These are phyloP conservation scores for Fistularia tabacaria DNA, from an alignment of 2,797 vertebrate genomes.

Conservation along the genomic window DNA sequence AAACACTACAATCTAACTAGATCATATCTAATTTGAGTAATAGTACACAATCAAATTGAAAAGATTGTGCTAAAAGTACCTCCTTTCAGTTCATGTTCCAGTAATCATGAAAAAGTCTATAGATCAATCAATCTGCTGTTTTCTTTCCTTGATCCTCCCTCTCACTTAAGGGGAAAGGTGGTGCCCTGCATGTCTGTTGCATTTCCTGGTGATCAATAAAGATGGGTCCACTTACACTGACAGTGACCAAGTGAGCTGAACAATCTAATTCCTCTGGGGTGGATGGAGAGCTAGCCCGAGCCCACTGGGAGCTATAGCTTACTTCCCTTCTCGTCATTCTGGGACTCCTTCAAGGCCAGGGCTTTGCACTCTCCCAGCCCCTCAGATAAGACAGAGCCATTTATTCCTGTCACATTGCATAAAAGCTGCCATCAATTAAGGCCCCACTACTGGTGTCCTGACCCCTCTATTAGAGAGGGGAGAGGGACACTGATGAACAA, in stretches of 20 bases:
- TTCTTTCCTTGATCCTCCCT: slow-evolving; percentile 13
- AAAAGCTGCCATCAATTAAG: slow-evolving; percentile 72
- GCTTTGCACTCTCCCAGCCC: slow-evolving; percentile 26
- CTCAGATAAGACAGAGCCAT: slow-evolving; percentile 62
- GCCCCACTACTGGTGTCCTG: slow-evolving; percentile 53
- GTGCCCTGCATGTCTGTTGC: slow-evolving; percentile 14
- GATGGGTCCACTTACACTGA: slow-evolving; percentile 47
- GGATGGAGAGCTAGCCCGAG: slow-evolving; percentile 32
- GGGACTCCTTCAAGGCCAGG: slow-evolving; percentile 46
- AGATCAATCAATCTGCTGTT: slow-evolving; percentile 12
- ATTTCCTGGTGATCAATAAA: slow-evolving; percentile 55
- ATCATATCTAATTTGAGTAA: no score
- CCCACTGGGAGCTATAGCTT: slow-evolving; percentile 55
- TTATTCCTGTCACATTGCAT: slow-evolving; percentile 69
- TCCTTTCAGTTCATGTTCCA: neutral
- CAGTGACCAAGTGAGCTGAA: slow-evolving; percentile 40
- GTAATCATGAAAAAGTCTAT: slow-evolving; percentile 12
- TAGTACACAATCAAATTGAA: neutral
- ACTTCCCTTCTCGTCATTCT: slow-evolving; percentile 51
- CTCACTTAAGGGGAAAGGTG: slow-evolving; percentile 6
- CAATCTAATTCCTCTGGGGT: slow-evolving; percentile 25
- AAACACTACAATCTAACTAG: no score
- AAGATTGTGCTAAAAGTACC: neutral
- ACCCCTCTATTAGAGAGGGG: slow-evolving; percentile 64
- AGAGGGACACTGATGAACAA: slow-evolving; percentile 57